Base-by-base conservation (phyloP, 2,113 vertebrate species). In the Antigone vipio region DNA sequence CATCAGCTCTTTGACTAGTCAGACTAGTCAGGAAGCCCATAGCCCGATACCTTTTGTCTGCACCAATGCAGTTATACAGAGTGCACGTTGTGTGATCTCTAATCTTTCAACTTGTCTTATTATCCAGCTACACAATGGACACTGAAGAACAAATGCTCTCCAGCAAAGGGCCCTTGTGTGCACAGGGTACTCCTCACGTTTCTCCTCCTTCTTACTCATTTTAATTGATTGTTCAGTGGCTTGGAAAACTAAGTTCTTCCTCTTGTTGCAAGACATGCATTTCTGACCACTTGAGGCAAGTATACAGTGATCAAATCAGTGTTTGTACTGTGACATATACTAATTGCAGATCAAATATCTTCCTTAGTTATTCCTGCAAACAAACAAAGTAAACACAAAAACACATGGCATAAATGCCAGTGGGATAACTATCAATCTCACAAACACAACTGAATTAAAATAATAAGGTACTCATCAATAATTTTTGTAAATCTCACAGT, bases 181-280 rank as follows among this genome's bases (percentile, higher is more conserved):
- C 24, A 38, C 63, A 84, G 42, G 34, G 34, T 53, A 12, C 15
- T 85, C 35, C 30, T 68, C 17, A 42, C n/a, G 77, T 45, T 74
- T n/a, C 12, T 74, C 29, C 21, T 82, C 44, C 23, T 71, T 68
- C 50, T 74, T 47, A 74, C n/a, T 63, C 18, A 56, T 81, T 76
- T 92, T 67, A 80, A 74, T 69, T 80, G 50, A 44, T 74, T 88
- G 15, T 53, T 95, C 7, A 1, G 27, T 50, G 32, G 7, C 12
- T 77, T 86, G 53, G 75, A 93, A 95, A 76, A 68, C 45, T 17
- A 53, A 19, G 66, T 90, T 94, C 20, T 49, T 72, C 29, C 29
- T 85, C 21, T 17, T 80, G 4, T 40, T 64, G 12, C 53, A 88
- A 56, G 4, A 53, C 5, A n/a, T 16, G 11, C 40, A 19, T 76